Base-by-base conservation (phyloP, 1,140 invertebrate genomes). In the Temnothorax nylanderi region DNA sequence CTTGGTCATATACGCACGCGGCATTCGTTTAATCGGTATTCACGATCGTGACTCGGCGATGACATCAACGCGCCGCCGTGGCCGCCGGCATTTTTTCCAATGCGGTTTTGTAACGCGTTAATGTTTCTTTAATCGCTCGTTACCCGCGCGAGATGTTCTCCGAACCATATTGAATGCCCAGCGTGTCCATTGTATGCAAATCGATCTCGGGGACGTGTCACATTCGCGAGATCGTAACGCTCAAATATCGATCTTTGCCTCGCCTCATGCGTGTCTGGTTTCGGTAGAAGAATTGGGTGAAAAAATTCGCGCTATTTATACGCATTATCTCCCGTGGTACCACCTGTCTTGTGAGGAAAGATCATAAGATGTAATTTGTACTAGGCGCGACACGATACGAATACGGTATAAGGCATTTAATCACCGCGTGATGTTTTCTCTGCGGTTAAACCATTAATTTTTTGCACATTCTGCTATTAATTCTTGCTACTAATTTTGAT, bases 111-210 rank as follows among this genome's bases (percentile, higher is more conserved):
- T 84, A 84, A 84, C 41, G 69, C 80, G 69, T 84, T 84, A 84
- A 84, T 74, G 80, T 84, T 84, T 84, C 80, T 84, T 84, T 84
- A 84, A 84, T 75, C 80, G 80, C 80, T 74, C 80, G 69, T 75
- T 74, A 84, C 69, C 41, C 69, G 69, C 51, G 54, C 67, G 80
- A 84, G 80, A 84, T 84, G 54, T 84, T 84, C 80, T 60, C 80
- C 80, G 69, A 75, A 74, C 26, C 69, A 56, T 84, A 84, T 84
- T 84, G 69, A 71, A 84, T 75, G 32, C 69, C 80, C 54, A 21
- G 26, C 54, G 51, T 11, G 18, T 71, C 65, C 10, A 84, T 84
- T 84, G 69, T 84, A 84, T 84, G 80, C 80, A 84, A 75, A 84
- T 84, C 51, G 80, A 58, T 74, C 78, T 56, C 41, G 54, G 47